A percentile compares a stretch with the other conserved stretches of the same genome.
These are phyloP conservation scores for Chloroceryle aenea DNA, from an alignment of 2,113 vertebrate genomes.

Conservation along the genomic window DNA sequence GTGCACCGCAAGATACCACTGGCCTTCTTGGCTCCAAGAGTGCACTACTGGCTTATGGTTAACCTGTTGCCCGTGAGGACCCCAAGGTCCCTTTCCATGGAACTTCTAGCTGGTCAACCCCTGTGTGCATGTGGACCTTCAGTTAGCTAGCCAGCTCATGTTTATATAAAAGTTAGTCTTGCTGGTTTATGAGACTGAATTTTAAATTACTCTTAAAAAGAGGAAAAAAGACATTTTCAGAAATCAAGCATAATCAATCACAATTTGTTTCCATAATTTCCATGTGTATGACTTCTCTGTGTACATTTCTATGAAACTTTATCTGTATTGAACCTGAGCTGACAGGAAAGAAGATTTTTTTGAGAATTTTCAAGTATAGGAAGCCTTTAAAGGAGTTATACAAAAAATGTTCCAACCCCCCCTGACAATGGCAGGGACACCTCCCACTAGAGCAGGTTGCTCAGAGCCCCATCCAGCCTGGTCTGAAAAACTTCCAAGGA, in stretches of 20 bases:
- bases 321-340: background rate
- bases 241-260: background rate
- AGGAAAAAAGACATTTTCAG: background rate
- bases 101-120: too few species aligned
- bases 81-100: too few species aligned
- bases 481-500: too few species aligned
- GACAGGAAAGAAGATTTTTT: background rate
- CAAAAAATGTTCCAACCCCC: background rate
- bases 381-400: background rate
- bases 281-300: background rate
- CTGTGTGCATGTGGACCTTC: background rate
- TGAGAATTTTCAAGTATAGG: background rate
- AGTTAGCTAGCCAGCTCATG: background rate
- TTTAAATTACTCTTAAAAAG: background rate
- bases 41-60: too few species aligned
- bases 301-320: background rate
- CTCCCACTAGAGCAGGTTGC: too few species aligned
- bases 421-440: too few species aligned
- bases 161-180: background rate
- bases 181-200: background rate
- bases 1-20: too few species aligned
- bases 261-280: background rate
- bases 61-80: too few species aligned
- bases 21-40: too few species aligned
- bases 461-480: too few species aligned